Evolutionary conservation across 2,888 invertebrate species (phyloP), one percentile per base, ranked within the genome.

Genomic region (Lingula anatina): DNA sequence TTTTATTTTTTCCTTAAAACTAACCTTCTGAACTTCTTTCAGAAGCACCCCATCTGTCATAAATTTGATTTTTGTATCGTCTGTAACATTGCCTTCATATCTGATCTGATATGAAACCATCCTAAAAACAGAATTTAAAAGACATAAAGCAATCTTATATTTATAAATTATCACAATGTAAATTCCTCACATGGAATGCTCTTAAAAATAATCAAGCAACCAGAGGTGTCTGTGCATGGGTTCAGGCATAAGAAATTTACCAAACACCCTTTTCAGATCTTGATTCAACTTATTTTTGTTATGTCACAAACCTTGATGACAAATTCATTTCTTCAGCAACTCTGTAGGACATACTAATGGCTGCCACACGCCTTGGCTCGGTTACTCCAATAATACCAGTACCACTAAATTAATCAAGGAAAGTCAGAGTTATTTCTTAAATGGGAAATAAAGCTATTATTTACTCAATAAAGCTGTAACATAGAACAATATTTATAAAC

Each of bases 11-110:
- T n/a, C n/a, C n/a, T n/a, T n/a, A n/a, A n/a, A n/a, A n/a, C n/a
- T n/a, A n/a, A 83, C 84, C 45, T 81, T 82, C 78, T 92, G 89
- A 40, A 94, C 83, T 78, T 95, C 95, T 76, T 90, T 92, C 27
- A 99, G 78, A 5, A 99, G 81, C 0, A 99, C 95, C 76, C 99
- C 84, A 75, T 99, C 99, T 5, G 99, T 99, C 96, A 99, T 95
- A 71, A 99, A 99, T 78, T 97, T 96, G 50, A 99, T 90, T 75
- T 86, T 86, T 0, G 99, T 99, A 3, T 89, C 83, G 0, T 86
- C 84, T 0, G 87, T 88, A 0, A 85, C 87, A 66, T 94, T 97
- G 20, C 93, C 95, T 70, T 99, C 96, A 71, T 94, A 99, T 51
- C 99, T 82, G 78, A 99, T 97, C 71, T 81, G 76, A 57, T 76